Base-by-base conservation (phyloP, 2,797 vertebrate species). In the Lagocephalus sceleratus region DNA sequence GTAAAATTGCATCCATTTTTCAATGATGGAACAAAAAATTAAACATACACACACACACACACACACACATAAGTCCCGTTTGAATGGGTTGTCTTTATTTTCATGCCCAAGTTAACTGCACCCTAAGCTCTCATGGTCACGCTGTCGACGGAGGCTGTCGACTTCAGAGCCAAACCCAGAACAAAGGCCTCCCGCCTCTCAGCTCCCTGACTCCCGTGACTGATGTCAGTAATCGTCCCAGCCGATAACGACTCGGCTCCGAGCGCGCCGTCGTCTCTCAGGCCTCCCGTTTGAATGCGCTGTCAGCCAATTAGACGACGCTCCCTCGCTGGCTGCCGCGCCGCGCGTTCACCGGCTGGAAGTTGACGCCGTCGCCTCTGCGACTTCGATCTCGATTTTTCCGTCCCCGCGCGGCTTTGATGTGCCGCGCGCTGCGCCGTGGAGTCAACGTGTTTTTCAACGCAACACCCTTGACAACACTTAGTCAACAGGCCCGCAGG, bases 191-290 rank as follows among this genome's bases (percentile, higher is more conserved):
- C 41, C 6, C 55, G 22, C 20, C 32, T 44, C 41, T 46, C 62
- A 6, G 64, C 70, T 64, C 62, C 63, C 23, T 78, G 81, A 85
- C 85, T 76, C n/a, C n/a, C n/a, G n/a, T 84, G 81, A 88, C 76
- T 86, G 75, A 81, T 86, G 88, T 83, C 85, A 87, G 76, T 85
- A 84, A 83, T 84, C 85, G 88, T 85, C 88, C 77, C 7, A 40
- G 75, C 75, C 73, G 71, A 83, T 84, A 83, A 82, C 42, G 5
- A 60, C 54, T 74, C 75, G 8, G 59, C 71, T 79, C 79, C 72
- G 76, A 64, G 66, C 73, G 71, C 57, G 41, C 82, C 77, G 73
- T 78, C 75, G 63, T 71, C 75, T 81, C 78, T 61, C 72, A 41
- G 53, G 56, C 71, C 60, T 72, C 3, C 61, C 76, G 85, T 88